Evolutionary conservation across 2,797 vertebrate genomes (phyloP), one percentile per base, ranked within the genome.

Genomic region (Manis pentadactyla): DNA sequence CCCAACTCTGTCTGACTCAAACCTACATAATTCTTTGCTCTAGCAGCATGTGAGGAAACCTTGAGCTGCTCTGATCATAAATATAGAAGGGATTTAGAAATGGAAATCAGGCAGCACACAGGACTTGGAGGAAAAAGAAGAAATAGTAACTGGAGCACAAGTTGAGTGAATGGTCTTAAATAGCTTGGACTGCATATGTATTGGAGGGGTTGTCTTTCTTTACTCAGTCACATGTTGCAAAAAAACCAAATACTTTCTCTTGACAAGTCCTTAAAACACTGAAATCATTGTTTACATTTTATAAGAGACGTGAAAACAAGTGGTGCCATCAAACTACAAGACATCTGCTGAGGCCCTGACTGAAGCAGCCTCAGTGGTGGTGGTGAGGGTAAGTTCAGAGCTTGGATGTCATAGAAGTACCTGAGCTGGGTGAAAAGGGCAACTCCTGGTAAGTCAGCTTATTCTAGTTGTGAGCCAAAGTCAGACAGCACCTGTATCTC

Each of bases 261-360:
- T 93, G 49, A 53, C 23, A 31, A 23, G 17, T 86, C 18, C 34
- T 66, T 39, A 96, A 39, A 97, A 97, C 92, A 42, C 90, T 82
- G 93, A 97, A 75, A 86, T 96, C 84, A 98, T 95, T 98, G 96
- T 97, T 97, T 5, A 15, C 0, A 31, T 97, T 98, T 98, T 96
- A 97, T 88, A 95, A 98, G 97, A 71, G 93, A 83, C 4, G 73
- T 96, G 94, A 94, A 89, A 94, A 92, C 90, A 97, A 97, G 97
- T 89, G 84, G 86, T 0, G 0, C 88, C 96, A 98, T 98, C 97
- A 85, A 98, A 98, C 97, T 98, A 15, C 0, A 0, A 90, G 97
- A 97, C 96, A 94, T 98, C 97, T 98, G 97, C 96, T 94, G 97
- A 97, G 95, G 94, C 77, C 90, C 92, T 97, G 5, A 74, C 93